phyloP scores from a whole-genome alignment of 2,113 vertebrate genomes.

The Tachysurus fulvidraco region DNA sequence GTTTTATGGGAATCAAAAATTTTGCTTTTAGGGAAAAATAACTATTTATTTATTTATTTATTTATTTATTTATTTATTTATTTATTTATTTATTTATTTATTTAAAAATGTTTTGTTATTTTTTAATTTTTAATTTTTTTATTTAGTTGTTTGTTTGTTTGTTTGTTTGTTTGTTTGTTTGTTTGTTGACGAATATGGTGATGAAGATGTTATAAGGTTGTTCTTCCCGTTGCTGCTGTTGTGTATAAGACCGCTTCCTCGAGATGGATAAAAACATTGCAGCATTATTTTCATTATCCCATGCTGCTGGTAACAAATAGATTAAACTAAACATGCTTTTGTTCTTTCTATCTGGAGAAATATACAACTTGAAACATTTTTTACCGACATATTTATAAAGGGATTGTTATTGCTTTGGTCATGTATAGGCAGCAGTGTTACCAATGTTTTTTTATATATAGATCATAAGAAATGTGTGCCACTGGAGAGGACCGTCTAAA shows the following conservation, averaged over 20 bases:
- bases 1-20: background rate
- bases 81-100: no score
- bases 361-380: background rate
- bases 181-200: background rate
- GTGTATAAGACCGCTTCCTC: background rate
- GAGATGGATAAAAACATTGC: background rate
- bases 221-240: background rate
- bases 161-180: background rate
- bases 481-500: background rate
- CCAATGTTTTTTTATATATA: background rate
- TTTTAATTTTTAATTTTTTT: no score
- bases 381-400: conserved; percentile 57
- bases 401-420: conserved; percentile 69
- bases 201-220: background rate
- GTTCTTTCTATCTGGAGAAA: background rate
- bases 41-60: no score
- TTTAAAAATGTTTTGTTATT: no score
- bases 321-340: conserved; percentile 23
- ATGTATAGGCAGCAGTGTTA: background rate
- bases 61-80: background rate
- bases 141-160: no score
- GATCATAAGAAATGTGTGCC: background rate
- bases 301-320: background rate
- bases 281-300: background rate
- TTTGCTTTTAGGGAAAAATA: no score